Evolutionary conservation across 2,797 vertebrate species (phyloP).

Genomic region (Pseudochirops cupreus): DNA sequence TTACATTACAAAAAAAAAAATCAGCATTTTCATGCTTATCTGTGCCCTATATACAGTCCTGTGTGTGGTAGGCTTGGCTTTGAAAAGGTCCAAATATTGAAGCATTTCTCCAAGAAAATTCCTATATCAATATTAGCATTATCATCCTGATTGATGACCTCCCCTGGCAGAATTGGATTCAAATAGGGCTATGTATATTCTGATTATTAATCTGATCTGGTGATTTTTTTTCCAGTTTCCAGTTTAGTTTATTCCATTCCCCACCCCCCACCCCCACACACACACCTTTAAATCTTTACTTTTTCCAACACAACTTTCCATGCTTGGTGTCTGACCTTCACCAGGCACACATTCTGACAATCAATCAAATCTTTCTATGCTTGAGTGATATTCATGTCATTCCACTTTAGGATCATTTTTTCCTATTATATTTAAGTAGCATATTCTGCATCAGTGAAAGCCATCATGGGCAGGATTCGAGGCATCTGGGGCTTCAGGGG

Average conservation of each 20-base stretch:
- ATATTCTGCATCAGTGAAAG: constrained; percentile 56
- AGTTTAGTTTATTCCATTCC: neutral
- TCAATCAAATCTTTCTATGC: constrained; percentile 73
- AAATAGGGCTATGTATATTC: constrained; percentile 15
- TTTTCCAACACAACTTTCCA: constrained; percentile 58
- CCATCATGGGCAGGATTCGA: constrained; percentile 11
- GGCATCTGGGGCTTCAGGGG: neutral
- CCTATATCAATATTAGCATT: neutral
- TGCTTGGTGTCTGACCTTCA: constrained; percentile 67
- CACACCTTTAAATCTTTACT: constrained; percentile 46
- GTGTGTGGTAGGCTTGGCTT: constrained; percentile 4
- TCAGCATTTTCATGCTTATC: neutral
- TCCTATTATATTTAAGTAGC: constrained; percentile 68
- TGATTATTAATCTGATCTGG: neutral
- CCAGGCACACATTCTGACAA: constrained; percentile 65
- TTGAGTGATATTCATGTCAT: constrained; percentile 66
- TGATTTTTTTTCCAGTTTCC: constrained; percentile 31
- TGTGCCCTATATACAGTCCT: neutral
- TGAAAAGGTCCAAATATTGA: constrained; percentile 41
- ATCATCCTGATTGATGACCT: neutral
- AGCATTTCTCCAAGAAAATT: neutral
- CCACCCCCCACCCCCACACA: too few species aligned
- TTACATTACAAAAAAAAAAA: neutral
- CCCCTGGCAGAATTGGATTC: constrained; percentile 49
- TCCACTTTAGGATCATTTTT: constrained; percentile 79